Evolutionary conservation across 1,140 invertebrate species (phyloP).

Genomic region (Pseudomyrmex dendroicus): DNA sequence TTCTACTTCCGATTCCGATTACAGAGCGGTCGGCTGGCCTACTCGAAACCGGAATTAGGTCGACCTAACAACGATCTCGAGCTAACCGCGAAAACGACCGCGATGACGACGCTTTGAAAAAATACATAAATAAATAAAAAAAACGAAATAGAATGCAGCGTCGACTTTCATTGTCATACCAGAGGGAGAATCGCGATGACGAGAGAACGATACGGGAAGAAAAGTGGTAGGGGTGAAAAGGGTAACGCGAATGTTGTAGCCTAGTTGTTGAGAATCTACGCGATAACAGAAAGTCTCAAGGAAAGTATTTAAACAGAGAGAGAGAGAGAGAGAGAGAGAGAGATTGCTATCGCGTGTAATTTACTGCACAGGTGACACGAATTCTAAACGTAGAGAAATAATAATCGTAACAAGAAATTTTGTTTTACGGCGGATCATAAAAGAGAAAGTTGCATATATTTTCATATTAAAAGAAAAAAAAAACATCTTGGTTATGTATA

Average conservation of each 20-base stretch:
- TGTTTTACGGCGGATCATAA: not conserved
- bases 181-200: constrained; percentile 34
- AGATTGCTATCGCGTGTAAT: not conserved
- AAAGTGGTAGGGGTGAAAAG: constrained; percentile 44
- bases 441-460: not conserved
- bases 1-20: constrained; percentile 63
- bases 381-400: not conserved
- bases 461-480: not conserved
- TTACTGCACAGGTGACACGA: not conserved
- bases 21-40: constrained; percentile 75
- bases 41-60: constrained; percentile 82
- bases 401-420: not conserved
- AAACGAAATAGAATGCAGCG: constrained; percentile 60
- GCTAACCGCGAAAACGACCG: constrained; percentile 79
- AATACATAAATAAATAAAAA: constrained; percentile 48
- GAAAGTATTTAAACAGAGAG: constrained; percentile 7
- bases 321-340: not conserved
- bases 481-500: too few species aligned
- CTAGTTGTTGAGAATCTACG: constrained; percentile 1
- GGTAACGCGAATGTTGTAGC: constrained; percentile 39
- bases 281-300: constrained; percentile 44
- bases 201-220: constrained; percentile 38
- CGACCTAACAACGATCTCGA: constrained; percentile 66
- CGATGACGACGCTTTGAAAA: constrained; percentile 28
- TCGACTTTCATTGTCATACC: constrained; percentile 82